A percentile compares a stretch with the other conserved stretches of the same genome.
Evolutionary conservation across 2,113 vertebrate species (phyloP).

Genomic region (Zootoca vivipara): DNA sequence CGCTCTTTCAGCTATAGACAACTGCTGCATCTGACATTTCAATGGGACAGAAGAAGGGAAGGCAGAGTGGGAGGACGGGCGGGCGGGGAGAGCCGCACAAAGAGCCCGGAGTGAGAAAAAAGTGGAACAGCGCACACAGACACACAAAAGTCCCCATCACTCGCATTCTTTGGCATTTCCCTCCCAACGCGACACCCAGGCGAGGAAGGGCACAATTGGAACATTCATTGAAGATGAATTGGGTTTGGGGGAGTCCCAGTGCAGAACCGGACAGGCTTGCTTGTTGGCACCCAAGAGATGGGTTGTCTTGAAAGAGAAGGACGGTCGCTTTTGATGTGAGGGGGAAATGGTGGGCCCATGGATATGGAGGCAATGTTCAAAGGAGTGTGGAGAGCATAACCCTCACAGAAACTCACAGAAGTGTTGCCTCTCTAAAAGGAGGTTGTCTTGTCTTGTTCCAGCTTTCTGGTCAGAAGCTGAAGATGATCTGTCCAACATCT

Average conservation of each 20-base stretch:
- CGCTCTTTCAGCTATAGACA: slow-evolving; percentile 82
- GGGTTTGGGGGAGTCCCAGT: slow-evolving; percentile 39
- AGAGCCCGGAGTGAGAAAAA: slow-evolving; percentile 33
- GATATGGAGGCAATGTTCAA: neutral
- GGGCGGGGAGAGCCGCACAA: slow-evolving; percentile 30
- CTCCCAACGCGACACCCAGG: slow-evolving; percentile 52
- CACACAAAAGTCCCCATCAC: slow-evolving; percentile 65
- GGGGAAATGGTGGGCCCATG: no score
- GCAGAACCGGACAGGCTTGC: neutral
- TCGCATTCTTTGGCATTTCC: slow-evolving; percentile 57
- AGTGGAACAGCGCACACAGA: neutral
- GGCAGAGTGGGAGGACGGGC: slow-evolving; percentile 3
- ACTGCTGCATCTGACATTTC: slow-evolving; percentile 81
- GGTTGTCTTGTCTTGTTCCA: neutral
- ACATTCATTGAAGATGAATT: slow-evolving; percentile 32
- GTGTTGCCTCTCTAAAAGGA: neutral
- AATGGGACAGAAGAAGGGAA: slow-evolving; percentile 75
- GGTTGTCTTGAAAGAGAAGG: slow-evolving; percentile 56
- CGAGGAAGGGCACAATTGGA: slow-evolving; percentile 32
- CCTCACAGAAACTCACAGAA: neutral
- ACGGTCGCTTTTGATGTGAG: neutral
- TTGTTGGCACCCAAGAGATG: neutral
- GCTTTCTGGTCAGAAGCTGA: neutral
- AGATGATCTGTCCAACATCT: neutral
- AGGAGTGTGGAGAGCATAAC: neutral